A percentile compares a stretch with the other conserved stretches of the same genome.
These are phyloP conservation scores for Scortum barcoo DNA, from an alignment of 2,113 vertebrate species.

Conservation along the genomic window DNA sequence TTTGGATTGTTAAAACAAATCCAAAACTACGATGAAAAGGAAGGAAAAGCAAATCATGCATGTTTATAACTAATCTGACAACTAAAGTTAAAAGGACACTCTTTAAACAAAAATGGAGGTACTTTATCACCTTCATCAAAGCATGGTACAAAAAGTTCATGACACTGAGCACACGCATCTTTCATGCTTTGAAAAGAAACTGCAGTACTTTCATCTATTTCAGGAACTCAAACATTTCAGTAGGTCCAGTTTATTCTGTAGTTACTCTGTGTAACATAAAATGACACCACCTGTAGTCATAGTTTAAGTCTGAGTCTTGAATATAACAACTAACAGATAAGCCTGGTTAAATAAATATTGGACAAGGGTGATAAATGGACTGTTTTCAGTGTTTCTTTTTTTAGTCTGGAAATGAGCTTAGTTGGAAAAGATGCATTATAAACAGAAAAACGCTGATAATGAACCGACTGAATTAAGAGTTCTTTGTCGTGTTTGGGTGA, in stretches of 20 bases:
- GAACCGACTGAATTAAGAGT: neutral
- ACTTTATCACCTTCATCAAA: neutral
- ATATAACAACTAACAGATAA: neutral
- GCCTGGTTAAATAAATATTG: neutral
- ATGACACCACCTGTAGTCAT: neutral
- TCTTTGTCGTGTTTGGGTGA: neutral
- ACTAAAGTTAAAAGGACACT: neutral
- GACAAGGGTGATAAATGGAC: neutral
- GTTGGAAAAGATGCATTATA: neutral
- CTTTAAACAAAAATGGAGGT: neutral
- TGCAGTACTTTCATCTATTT: conserved; percentile 28
- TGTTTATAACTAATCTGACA: neutral
- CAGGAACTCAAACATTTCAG: conserved; percentile 18
- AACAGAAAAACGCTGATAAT: neutral
- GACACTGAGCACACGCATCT: neutral
- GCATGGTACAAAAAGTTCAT: neutral
- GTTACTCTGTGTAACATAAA: neutral
- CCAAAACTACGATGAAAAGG: neutral
- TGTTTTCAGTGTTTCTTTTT: neutral
- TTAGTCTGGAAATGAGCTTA: neutral
- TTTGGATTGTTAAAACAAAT: neutral
- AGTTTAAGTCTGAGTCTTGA: neutral
- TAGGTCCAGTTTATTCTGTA: neutral
- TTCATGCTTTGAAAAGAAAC: conserved; percentile 24
- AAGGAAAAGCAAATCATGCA: neutral